phyloP scores from a whole-genome alignment of 2,113 vertebrate species.

The Condylura cristata region DNA sequence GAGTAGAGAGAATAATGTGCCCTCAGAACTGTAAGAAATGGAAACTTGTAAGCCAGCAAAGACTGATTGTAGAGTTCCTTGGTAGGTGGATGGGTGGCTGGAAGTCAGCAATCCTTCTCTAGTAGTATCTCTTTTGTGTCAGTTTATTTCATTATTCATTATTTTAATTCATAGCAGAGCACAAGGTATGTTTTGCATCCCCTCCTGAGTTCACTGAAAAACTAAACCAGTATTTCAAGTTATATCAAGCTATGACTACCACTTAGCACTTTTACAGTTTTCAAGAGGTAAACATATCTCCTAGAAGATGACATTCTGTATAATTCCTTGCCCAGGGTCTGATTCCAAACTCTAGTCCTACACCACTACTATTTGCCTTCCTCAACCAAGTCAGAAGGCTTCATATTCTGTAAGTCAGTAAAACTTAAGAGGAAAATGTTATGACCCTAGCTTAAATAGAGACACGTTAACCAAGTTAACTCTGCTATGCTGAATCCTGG shows the following conservation, averaged over 20 bases:
- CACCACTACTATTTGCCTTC: neutral
- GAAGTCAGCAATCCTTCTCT: neutral
- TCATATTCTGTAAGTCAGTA: conserved; percentile 16
- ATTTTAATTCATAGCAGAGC: conserved; percentile 47
- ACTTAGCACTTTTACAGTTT: neutral
- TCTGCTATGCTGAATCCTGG: neutral
- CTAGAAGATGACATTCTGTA: conserved; percentile 26
- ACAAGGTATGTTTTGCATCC: conserved; percentile 56
- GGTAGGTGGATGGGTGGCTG: neutral
- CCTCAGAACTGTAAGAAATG: neutral
- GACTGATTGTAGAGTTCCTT: neutral
- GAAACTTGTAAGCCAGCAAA: neutral
- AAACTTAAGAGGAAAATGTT: conserved; percentile 4
- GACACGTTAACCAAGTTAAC: neutral
- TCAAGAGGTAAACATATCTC: neutral
- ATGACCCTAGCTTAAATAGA: neutral
- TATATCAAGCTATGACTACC: neutral
- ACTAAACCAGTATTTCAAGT: conserved; percentile 41
- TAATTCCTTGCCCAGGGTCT: neutral
- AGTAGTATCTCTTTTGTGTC: neutral
- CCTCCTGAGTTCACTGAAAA: conserved; percentile 23
- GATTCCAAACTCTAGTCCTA: neutral
- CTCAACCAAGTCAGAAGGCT: neutral
- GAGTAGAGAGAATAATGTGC: neutral
- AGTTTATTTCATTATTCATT: conserved; percentile 59